Base-by-base conservation (phyloP, 2,797 vertebrate genomes). In the Pampus argenteus region DNA sequence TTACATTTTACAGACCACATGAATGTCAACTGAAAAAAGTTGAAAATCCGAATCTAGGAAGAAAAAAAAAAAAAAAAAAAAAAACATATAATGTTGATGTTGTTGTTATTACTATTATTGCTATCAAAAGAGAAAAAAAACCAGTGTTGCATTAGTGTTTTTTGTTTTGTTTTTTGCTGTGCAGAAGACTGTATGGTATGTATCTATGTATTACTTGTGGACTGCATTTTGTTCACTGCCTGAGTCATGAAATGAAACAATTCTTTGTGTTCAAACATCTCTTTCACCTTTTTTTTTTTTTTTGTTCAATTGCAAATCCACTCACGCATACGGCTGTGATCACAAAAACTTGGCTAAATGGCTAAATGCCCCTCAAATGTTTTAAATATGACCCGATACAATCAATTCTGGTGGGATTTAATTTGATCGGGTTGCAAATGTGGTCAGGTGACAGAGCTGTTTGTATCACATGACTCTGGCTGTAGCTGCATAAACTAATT, bases 1-100 rank as follows among this genome's bases (percentile, higher is more conserved):
- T 94, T 94, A 94, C 93, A 93, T 93, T 86, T 90, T 91, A 88
- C 85, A 93, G 94, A 95, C 94, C 91, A 88, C 86, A 80, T 94
- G 94, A 95, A 94, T 95, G 94, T 95, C 77, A 63, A 89, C 79
- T 65, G n/a, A 81, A 82, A 84, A 82, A 86, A 59, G 76, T 82
- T 76, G 74, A 85, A 79, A 89, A 76, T 75, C 80, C 83, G 89
- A 91, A 91, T 81, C 9, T 65, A 81, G 50, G 52, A 81, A 81
- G 69, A 80, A 84, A 76, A 81, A 7, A 82, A 66, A 74, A 34
- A n/a, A n/a, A 81, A 81, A 67, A 80, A 84, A 76, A 81, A 7
- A 82, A 66, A 74, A 34, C 9, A 75, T 65, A 70, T 18, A 50
- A 54, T 61, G 29, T 78, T 64, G 76, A 81, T 83, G 73, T 84